Evolutionary conservation across 2,888 invertebrate genomes (phyloP), one percentile per base, ranked within the genome.

Genomic region (Lycophotia porphyrea): DNA sequence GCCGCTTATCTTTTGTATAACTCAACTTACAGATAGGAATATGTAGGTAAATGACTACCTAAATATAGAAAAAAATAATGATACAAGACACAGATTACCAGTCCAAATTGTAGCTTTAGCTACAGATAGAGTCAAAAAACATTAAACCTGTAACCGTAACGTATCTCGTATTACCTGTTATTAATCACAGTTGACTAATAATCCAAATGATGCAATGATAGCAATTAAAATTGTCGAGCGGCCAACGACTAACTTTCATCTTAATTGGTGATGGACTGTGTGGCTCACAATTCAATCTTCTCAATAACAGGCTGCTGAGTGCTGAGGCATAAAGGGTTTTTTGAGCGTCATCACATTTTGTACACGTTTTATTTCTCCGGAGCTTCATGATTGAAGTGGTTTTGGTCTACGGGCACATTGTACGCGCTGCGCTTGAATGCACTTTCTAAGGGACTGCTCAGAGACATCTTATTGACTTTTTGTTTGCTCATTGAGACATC

Each of bases 361-460:
- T 77, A 80, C 69, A 71, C 52, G 75, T 79, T 88, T 88, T 83
- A 82, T 84, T 88, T 78, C 55, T 71, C 52, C 74, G 65, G 74
- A 77, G 72, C 76, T 80, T 84, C 81, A 78, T 84, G 86, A 87
- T 89, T 91, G 87, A 91, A 94, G 92, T 92, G 92, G 89, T 83
- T 80, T 89, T 87, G 84, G 89, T 91, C 93, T 95, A 94, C 95
- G 95, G 95, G 96, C 85, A 91, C 88, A 95, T 95, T 96, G 95
- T 95, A 82, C 81, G 73, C 80, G 85, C 87, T 87, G 83, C 87
- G 88, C 89, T 88, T 90, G 88, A 91, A 90, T 93, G 91, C 91
- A 83, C 91, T 90, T 90, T 85, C 80, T 87, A 87, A 86, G 87
- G 90, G 87, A 89, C 80, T 76, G 75, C 78, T 82, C 76, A 83